Evolutionary conservation across 2,113 vertebrate genomes (phyloP).

Genomic region (Amphiprion percula): DNA sequence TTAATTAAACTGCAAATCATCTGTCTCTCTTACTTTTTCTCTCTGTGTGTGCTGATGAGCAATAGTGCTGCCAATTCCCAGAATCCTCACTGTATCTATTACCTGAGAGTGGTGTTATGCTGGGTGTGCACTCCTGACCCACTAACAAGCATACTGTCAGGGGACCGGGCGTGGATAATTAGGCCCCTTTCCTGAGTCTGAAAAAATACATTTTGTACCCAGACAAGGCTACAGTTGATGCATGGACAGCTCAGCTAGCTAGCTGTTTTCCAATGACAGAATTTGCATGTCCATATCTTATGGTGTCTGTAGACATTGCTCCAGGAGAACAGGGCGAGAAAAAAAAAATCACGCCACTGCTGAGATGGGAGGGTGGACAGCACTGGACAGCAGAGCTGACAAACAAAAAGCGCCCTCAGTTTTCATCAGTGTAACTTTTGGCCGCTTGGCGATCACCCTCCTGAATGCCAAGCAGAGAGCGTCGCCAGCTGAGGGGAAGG

Average conservation of each 20-base stretch:
- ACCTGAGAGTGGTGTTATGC: constrained; percentile 48
- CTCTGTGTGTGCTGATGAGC: constrained; percentile 15
- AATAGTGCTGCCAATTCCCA: constrained; percentile 18
- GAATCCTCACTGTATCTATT: constrained; percentile 20
- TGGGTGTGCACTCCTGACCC: constrained; percentile 45
- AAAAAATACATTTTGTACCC: constrained; percentile 30
- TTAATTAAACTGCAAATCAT: constrained; percentile 61
- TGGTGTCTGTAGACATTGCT: constrained; percentile 52
- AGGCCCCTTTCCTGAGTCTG: constrained; percentile 21
- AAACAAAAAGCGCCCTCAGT: constrained; percentile 57
- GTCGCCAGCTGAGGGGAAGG: constrained; percentile 33
- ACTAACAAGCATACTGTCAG: constrained; percentile 47
- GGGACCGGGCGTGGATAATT: constrained; percentile 55
- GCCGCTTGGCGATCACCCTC: constrained; percentile 35
- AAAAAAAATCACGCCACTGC: constrained; percentile 24
- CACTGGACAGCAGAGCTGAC: constrained; percentile 51
- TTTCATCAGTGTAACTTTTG: constrained; percentile 71
- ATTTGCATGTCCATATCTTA: constrained; percentile 65
- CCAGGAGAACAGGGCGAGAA: not conserved
- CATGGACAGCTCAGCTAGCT: constrained; percentile 2
- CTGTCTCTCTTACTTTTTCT: not conserved
- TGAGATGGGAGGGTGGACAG: constrained; percentile 49
- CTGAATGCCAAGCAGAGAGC: constrained; percentile 73
- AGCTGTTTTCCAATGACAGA: constrained; percentile 15
- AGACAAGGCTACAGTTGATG: constrained; percentile 23